Evolutionary conservation across 2,797 vertebrate genomes (phyloP).

Genomic region (Pseudomugil tenellus): DNA sequence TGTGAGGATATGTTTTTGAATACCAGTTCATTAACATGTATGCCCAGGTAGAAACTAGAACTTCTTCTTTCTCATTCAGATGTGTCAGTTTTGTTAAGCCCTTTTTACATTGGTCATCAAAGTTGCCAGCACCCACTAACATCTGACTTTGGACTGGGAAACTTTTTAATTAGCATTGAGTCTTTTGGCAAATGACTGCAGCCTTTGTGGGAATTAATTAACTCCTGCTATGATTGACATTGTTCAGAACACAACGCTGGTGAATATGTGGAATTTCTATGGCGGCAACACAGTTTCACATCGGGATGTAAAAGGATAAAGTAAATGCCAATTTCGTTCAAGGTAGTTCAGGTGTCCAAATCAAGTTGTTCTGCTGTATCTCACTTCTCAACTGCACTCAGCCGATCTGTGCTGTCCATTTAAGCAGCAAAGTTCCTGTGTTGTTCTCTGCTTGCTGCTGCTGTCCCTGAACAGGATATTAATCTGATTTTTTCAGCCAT

Average conservation of each 20-base stretch:
- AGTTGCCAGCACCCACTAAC: neutral
- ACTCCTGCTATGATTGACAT: neutral
- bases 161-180: neutral
- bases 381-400: neutral
- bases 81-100: neutral
- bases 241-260: neutral
- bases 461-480: neutral
- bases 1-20: slow-evolving; percentile 1
- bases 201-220: neutral
- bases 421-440: neutral
- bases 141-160: neutral
- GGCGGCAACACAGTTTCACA: neutral
- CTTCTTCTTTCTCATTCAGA: neutral
- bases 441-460: neutral
- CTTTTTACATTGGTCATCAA: neutral
- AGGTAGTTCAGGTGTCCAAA: neutral
- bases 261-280: neutral
- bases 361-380: neutral
- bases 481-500: too few species aligned
- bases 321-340: neutral
- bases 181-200: neutral
- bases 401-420: neutral
- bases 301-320: neutral
- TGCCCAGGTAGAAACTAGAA: neutral
- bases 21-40: slow-evolving; percentile 14